Evolutionary conservation across 2,888 invertebrate genomes (phyloP).

Genomic region (Geophilus truncorum): DNA sequence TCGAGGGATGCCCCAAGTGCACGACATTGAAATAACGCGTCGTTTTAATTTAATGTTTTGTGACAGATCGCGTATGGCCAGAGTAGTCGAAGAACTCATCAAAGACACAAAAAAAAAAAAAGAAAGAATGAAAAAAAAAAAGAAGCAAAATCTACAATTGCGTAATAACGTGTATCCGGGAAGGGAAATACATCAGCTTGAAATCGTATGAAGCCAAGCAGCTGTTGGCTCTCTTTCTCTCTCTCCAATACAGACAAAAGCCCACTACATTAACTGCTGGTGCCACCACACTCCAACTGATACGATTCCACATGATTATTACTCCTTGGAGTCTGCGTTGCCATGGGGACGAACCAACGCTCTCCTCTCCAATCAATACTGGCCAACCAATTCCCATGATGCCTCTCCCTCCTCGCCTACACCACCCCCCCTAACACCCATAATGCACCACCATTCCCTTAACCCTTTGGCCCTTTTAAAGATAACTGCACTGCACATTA

Average conservation of each 20-base stretch:
- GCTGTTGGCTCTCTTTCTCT: not conserved
- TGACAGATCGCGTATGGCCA: no score
- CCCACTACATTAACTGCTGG: not conserved
- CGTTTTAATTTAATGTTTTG: no score
- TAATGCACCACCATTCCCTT: constrained; percentile 1
- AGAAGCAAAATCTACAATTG: not conserved
- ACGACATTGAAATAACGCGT: not conserved
- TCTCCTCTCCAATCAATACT: constrained; percentile 32
- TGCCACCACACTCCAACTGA: constrained; percentile 31
- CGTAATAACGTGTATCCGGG: not conserved
- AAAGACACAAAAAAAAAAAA: no score
- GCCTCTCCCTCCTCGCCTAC: not conserved
- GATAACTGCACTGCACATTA: constrained; percentile 13
- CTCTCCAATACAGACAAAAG: constrained; percentile 9
- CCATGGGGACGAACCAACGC: constrained; percentile 16
- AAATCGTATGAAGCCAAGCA: not conserved
- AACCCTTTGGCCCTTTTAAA: constrained; percentile 30
- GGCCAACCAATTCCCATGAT: constrained; percentile 34
- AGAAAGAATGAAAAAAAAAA: no score
- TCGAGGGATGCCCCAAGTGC: not conserved
- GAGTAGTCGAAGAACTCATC: no score
- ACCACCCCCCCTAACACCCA: constrained; percentile 21
- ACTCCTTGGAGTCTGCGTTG: constrained; percentile 34
- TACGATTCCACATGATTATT: constrained; percentile 34
- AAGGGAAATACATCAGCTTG: not conserved